A percentile compares a stretch with the other conserved stretches of the same genome.
Conservation (phyloP, 1,140 invertebrate genomes). For the Frieseomelitta varia region DNA sequence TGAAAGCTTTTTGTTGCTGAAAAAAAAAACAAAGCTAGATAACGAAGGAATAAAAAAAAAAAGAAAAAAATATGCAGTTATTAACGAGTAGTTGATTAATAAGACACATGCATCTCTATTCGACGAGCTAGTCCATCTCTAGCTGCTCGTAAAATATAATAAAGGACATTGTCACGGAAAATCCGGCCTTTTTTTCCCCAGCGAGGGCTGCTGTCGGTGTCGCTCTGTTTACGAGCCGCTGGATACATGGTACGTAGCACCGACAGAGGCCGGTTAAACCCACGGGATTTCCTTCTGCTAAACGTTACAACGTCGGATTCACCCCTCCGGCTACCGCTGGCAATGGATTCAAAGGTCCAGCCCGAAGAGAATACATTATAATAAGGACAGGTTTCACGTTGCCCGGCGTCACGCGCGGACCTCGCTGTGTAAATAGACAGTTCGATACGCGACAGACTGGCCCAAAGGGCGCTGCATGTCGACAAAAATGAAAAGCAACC, state of each 20-base stretch:
- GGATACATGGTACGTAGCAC: slow-evolving; percentile 24
- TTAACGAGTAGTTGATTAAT: too few relatives aligned
- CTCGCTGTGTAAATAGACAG: slow-evolving; percentile 42
- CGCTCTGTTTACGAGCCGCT: slow-evolving; percentile 60
- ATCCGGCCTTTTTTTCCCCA: slow-evolving; percentile 30
- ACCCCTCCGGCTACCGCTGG: slow-evolving; percentile 15
- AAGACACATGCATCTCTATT: too few relatives aligned
- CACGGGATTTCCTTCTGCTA: slow-evolving; percentile 62
- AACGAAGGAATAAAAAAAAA: background rate
- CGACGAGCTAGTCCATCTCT: background rate
- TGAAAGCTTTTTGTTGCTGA: too few relatives aligned
- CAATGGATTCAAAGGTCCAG: slow-evolving; percentile 42
- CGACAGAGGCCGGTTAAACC: slow-evolving; percentile 52
- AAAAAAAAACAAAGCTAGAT: too few relatives aligned
- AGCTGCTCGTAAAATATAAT: slow-evolving; percentile 33
- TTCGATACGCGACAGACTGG: background rate
- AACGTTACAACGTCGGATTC: slow-evolving; percentile 62
- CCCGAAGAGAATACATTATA: slow-evolving; percentile 66
- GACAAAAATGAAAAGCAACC: slow-evolving; percentile 12
- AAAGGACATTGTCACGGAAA: slow-evolving; percentile 18
- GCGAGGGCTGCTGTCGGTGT: slow-evolving; percentile 45
- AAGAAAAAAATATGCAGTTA: background rate
- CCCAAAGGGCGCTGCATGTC: slow-evolving; percentile 10
- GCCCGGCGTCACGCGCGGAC: slow-evolving; percentile 26
- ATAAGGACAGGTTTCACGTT: slow-evolving; percentile 56